Evolutionary conservation across 2,888 invertebrate species (phyloP).

Genomic region (Watsonalla binaria): DNA sequence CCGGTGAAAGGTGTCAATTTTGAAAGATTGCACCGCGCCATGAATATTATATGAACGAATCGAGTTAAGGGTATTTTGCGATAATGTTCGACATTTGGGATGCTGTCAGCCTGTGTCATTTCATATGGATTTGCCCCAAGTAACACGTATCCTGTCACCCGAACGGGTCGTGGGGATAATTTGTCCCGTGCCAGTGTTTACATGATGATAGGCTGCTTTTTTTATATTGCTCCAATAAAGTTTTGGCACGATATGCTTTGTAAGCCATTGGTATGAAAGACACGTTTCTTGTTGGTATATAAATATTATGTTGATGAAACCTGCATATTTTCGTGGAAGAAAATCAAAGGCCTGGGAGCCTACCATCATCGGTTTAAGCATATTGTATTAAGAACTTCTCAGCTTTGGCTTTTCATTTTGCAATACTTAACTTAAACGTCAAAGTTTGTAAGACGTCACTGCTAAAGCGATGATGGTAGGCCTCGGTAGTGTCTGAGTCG

Average conservation of each 20-base stretch:
- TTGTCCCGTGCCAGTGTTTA: constrained; percentile 38
- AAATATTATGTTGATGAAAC: background rate
- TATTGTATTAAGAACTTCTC: too few species aligned
- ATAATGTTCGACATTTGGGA: constrained; percentile 71
- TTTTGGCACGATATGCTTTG: background rate
- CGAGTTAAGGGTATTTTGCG: constrained; percentile 76
- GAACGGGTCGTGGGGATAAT: constrained; percentile 53
- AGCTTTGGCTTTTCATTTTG: too few species aligned
- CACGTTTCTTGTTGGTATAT: background rate
- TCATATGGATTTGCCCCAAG: constrained; percentile 74
- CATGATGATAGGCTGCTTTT: constrained; percentile 19
- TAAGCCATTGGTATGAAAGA: background rate
- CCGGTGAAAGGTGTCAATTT: constrained; percentile 75
- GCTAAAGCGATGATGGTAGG: too few species aligned
- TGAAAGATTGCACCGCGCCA: constrained; percentile 77
- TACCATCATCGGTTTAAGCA: too few species aligned
- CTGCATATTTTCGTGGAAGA: too few species aligned
- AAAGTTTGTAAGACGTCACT: too few species aligned
- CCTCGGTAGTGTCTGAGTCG: too few species aligned
- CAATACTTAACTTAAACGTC: too few species aligned
- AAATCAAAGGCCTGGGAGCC: too few species aligned
- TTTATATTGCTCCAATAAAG: background rate
- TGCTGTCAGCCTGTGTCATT: constrained; percentile 77
- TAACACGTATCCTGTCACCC: constrained; percentile 70
- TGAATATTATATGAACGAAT: constrained; percentile 78